Conservation (phyloP, 2,888 invertebrate species). For the Syritta pipiens region DNA sequence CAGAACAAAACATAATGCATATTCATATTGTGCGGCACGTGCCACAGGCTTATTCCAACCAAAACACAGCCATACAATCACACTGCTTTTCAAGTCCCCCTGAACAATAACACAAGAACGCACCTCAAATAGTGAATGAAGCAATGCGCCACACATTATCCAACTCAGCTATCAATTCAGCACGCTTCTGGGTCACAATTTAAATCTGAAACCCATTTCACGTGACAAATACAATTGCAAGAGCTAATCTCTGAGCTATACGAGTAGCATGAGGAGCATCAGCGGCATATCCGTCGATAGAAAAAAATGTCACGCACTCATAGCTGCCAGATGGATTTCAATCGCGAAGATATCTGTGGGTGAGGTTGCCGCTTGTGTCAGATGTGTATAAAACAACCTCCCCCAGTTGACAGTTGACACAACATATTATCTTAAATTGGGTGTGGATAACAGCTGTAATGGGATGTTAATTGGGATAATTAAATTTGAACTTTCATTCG, state of each 20-base stretch:
- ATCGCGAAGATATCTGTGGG: too few species aligned
- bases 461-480: not conserved
- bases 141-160: not conserved
- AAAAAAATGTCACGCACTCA: slow-evolving; percentile 16
- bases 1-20: too few species aligned
- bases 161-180: not conserved
- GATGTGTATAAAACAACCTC: not conserved
- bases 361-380: too few species aligned
- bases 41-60: too few species aligned
- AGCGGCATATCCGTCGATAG: not conserved
- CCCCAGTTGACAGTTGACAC: not conserved
- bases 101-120: too few species aligned
- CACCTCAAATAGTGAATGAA: too few species aligned
- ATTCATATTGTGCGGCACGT: too few species aligned
- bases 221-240: slow-evolving; percentile 11
- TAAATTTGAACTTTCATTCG: not conserved
- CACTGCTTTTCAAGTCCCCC: too few species aligned
- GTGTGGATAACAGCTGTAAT: slow-evolving; percentile 17
- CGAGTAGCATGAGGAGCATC: too few species aligned
- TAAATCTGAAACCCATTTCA: slow-evolving; percentile 13
- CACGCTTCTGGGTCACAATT: slow-evolving; percentile 8
- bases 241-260: not conserved
- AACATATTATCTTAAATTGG: slow-evolving; percentile 7
- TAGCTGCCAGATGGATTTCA: slow-evolving; percentile 12
- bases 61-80: too few species aligned